These are phyloP conservation scores for Porites lutea DNA, from an alignment of 64 coral and sea anemone genomes.

Conservation along the genomic window DNA sequence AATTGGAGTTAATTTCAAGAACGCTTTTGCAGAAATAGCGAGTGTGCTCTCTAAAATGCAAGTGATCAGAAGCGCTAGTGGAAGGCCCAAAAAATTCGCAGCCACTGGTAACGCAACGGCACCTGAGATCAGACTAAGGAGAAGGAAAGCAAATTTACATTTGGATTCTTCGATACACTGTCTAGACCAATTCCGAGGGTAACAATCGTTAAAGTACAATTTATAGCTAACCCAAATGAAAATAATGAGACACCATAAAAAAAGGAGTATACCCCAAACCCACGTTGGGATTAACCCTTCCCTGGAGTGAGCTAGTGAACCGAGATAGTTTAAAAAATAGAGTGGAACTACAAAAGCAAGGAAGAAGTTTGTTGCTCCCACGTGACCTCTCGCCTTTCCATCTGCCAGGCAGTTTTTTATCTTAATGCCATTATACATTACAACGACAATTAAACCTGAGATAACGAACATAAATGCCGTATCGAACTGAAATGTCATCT, in stretches of 20 bases:
- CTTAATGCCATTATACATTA: slow-evolving; percentile 62
- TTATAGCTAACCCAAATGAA: neutral
- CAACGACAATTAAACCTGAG: slow-evolving; percentile 48
- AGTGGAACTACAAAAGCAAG: slow-evolving; percentile 68
- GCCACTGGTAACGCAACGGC: neutral
- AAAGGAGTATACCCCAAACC: neutral
- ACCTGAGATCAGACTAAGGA: neutral
- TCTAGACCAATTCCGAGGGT: neutral
- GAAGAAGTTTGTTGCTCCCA: slow-evolving; percentile 64
- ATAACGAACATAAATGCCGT: slow-evolving; percentile 82
- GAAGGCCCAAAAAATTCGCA: neutral
- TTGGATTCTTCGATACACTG: neutral
- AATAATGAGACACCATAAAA: neutral
- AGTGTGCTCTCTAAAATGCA: neutral
- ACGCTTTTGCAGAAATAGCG: neutral
- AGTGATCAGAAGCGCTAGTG: neutral
- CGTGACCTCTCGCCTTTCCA: neutral
- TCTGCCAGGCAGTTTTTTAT: slow-evolving; percentile 1
- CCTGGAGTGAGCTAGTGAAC: slow-evolving; percentile 20
- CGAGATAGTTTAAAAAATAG: slow-evolving; percentile 69
- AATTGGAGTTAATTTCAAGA: neutral
- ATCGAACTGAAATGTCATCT: slow-evolving; percentile 78
- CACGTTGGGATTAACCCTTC: neutral
- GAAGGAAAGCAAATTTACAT: neutral
- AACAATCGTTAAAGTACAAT: neutral